phyloP scores from a whole-genome alignment of 1,140 invertebrate genomes.

The Hyles vespertilio region DNA sequence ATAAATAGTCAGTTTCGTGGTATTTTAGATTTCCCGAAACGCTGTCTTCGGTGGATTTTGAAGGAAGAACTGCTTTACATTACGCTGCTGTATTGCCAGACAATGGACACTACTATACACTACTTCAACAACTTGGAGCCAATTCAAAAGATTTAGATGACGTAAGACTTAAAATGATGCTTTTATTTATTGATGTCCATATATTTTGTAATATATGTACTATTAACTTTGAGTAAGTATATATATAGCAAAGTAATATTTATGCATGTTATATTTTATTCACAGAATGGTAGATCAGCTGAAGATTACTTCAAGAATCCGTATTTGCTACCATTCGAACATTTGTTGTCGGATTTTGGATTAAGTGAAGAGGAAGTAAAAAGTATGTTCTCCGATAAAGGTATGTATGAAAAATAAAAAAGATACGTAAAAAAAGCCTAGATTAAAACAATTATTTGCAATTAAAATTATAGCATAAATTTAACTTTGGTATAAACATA shows the following conservation, averaged over 20 bases:
- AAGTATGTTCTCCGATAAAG: constrained; percentile 85
- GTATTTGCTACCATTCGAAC: constrained; percentile 81
- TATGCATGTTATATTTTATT: constrained; percentile 19
- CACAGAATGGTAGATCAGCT: constrained; percentile 83
- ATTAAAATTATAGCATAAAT: neutral
- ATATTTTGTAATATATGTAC: constrained; percentile 2
- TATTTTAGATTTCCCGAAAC: constrained; percentile 89
- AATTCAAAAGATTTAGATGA: constrained; percentile 89
- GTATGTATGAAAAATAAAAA: constrained; percentile 64
- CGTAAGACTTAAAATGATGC: constrained; percentile 74
- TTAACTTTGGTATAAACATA: constrained; percentile 4
- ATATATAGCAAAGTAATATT: too few relatives aligned
- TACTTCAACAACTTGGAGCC: constrained; percentile 89
- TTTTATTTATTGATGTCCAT: too few relatives aligned
- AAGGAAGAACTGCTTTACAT: constrained; percentile 92
- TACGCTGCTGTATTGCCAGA: constrained; percentile 91
- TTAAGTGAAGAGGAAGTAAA: constrained; percentile 80
- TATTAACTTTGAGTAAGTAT: neutral
- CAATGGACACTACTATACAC: constrained; percentile 92
- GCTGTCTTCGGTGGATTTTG: constrained; percentile 82
- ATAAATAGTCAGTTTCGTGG: neutral
- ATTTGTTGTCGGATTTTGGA: constrained; percentile 82
- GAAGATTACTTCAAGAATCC: constrained; percentile 85
- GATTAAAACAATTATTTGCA: too few relatives aligned
- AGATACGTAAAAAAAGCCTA: too few relatives aligned